These are phyloP conservation scores for Mnemiopsis leidyi DNA, from an alignment of 37 sponge, comb jelly and placozoan genomes.

Conservation along the genomic window DNA sequence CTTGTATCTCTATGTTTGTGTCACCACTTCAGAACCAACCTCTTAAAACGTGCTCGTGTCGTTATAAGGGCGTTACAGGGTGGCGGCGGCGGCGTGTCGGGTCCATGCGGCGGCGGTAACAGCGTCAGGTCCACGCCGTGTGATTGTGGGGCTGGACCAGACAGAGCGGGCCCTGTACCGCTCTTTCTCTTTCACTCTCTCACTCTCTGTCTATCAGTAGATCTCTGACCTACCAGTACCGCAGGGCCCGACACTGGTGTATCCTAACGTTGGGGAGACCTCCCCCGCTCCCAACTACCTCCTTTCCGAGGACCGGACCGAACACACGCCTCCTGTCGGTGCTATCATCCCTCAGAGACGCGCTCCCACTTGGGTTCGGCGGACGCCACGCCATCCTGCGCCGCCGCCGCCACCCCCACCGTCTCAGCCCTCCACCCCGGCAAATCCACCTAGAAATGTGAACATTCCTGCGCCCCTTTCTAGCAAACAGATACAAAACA, in stretches of 20 bases:
- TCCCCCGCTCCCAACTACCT: not conserved
- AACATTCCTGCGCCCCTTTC: conserved; percentile 14
- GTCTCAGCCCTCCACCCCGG: not conserved
- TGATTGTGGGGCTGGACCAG: not conserved
- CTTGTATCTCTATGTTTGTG: no score
- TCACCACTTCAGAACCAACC: no score
- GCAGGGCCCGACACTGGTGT: conserved; percentile 61
- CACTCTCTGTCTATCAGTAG: not conserved
- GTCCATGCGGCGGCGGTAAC: not conserved
- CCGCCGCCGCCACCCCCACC: conserved; percentile 12
- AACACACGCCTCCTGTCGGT: conserved; percentile 48
- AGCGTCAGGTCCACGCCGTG: not conserved
- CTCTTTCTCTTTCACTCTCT: not conserved
- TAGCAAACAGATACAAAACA: conserved; percentile 32
- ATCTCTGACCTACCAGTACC: not conserved
- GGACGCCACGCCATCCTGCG: not conserved
- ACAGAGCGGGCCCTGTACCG: not conserved
- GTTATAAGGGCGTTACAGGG: not conserved
- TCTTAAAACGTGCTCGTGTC: no score
- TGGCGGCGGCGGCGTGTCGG: not conserved
- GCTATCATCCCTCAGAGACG: conserved; percentile 24
- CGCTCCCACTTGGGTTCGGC: conserved; percentile 53
- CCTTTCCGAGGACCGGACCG: conserved; percentile 27
- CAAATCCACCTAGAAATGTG: not conserved
- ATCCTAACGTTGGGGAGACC: conserved; percentile 43